Evolutionary conservation across 2,888 invertebrate species (phyloP).

Genomic region (Agrotis puta): DNA sequence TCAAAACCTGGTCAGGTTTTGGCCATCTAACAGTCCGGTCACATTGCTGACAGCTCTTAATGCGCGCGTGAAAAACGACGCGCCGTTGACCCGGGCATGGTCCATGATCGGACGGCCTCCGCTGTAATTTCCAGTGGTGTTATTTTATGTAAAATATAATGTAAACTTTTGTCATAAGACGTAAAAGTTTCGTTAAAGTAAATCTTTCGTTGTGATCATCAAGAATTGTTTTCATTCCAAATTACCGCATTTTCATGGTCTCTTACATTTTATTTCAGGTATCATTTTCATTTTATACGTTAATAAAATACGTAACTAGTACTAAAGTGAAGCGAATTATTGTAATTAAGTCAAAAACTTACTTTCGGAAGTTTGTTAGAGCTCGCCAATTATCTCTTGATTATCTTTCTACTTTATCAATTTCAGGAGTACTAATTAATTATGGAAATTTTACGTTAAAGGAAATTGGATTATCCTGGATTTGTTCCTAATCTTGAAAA

Average conservation of each 20-base stretch:
- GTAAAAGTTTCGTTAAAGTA: no score
- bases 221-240: no score
- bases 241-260: not conserved
- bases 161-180: no score
- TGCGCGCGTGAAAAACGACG: no score
- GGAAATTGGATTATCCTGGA: not conserved
- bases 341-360: constrained; percentile 20
- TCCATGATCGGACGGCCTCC: no score
- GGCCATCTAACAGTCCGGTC: no score
- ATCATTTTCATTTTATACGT: constrained; percentile 6
- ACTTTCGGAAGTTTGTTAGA: constrained; percentile 9
- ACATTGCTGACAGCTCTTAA: no score
- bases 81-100: no score
- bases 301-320: not conserved
- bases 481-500: not conserved
- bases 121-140: no score
- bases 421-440: constrained; percentile 5
- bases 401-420: constrained; percentile 24
- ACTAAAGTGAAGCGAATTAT: constrained; percentile 8
- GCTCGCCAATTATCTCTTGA: constrained; percentile 14
- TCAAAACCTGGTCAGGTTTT: no score
- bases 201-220: no score
- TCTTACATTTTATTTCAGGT: constrained; percentile 1
- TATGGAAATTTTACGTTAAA: constrained; percentile 1
- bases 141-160: no score